These are phyloP conservation scores for Hydropsyche tenuis DNA, from an alignment of 1,140 invertebrate genomes.

Conservation along the genomic window DNA sequence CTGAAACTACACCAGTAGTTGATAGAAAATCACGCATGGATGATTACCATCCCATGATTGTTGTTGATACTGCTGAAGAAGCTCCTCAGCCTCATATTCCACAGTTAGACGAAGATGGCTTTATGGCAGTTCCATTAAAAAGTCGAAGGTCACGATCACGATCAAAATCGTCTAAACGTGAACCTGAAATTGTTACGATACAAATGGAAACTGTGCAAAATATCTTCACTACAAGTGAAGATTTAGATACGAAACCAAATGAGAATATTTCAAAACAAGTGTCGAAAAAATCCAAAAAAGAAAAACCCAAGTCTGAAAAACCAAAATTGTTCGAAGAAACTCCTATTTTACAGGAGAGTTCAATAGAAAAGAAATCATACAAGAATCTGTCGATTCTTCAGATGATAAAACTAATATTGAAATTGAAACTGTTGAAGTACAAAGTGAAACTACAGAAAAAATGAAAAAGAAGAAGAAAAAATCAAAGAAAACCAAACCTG, in stretches of 20 bases:
- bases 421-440: constrained; percentile 38
- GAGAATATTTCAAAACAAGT: constrained; percentile 21
- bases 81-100: constrained; percentile 50
- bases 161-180: constrained; percentile 51
- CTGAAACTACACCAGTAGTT: constrained; percentile 1
- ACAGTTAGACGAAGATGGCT: constrained; percentile 57
- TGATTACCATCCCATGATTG: constrained; percentile 55
- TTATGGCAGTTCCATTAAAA: constrained; percentile 57
- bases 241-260: constrained; percentile 8
- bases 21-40: constrained; percentile 45
- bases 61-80: constrained; percentile 57
- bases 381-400: not conserved
- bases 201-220: not conserved
- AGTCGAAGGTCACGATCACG: constrained; percentile 58
- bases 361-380: not conserved
- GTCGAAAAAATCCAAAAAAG: constrained; percentile 43
- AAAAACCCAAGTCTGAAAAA: constrained; percentile 22
- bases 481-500: constrained; percentile 15
- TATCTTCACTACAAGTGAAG: not conserved
- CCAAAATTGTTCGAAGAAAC: not conserved
- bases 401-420: constrained; percentile 4
- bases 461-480: constrained; percentile 21
- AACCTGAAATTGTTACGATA: constrained; percentile 12
- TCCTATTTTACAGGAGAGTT: not conserved
- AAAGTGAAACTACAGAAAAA: not conserved